Conservation (phyloP, 2,113 vertebrate genomes). For the Smithornis capensis region DNA sequence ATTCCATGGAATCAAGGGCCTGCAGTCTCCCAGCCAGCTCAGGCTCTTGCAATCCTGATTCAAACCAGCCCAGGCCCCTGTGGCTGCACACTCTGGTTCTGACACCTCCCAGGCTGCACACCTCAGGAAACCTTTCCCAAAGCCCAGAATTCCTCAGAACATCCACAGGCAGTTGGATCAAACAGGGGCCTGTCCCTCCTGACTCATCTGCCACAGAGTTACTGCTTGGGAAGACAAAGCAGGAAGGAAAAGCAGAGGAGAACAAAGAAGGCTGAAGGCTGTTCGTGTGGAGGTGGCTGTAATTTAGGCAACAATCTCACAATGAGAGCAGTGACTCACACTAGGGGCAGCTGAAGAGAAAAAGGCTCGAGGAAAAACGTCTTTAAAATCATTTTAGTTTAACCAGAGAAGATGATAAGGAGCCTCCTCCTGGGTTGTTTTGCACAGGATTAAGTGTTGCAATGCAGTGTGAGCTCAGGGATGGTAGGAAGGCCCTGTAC, state of each 20-base stretch:
- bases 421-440: neutral
- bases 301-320: slow-evolving; percentile 21
- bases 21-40: neutral
- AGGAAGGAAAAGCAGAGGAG: neutral
- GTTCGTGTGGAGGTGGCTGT: slow-evolving; percentile 30
- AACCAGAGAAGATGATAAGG: neutral
- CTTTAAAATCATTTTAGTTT: neutral
- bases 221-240: slow-evolving; percentile 16
- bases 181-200: neutral
- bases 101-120: neutral
- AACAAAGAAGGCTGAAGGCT: slow-evolving; percentile 38
- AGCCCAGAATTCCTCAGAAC: neutral
- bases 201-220: neutral
- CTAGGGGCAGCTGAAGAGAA: neutral
- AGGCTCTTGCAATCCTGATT: neutral
- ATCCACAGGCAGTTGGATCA: neutral
- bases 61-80: neutral
- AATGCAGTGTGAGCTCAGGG: neutral
- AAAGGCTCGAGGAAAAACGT: neutral
- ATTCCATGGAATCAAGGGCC: neutral
- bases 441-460: neutral
- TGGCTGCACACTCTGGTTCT: neutral
- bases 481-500: neutral
- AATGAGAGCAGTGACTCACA: slow-evolving; percentile 43
- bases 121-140: neutral